Evolutionary conservation across 2,797 vertebrate species (phyloP).

Genomic region (Notoglanidium macrostoma): DNA sequence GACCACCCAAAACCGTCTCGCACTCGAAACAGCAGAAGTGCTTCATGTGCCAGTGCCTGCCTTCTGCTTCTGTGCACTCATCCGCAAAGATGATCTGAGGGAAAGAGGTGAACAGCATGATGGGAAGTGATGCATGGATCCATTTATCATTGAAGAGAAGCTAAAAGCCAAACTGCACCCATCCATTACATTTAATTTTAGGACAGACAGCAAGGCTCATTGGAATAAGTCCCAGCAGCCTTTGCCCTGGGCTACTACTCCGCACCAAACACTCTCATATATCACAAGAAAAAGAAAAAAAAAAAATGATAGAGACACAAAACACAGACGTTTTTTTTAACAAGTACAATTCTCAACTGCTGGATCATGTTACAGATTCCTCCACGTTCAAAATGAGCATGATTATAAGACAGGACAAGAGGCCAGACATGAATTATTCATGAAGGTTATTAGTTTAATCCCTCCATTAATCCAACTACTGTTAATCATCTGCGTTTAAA

Average conservation of each 20-base stretch:
- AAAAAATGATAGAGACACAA: neutral
- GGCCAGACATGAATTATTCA: constrained; percentile 35
- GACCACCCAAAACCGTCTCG: constrained; percentile 91
- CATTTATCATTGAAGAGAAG: constrained; percentile 22
- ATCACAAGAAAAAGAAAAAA: neutral
- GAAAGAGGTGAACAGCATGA: constrained; percentile 36
- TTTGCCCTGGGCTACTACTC: neutral
- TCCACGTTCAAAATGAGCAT: neutral
- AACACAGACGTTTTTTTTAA: neutral
- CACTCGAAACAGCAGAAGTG: constrained; percentile 99
- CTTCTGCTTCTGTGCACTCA: constrained; percentile 97
- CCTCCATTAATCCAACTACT: constrained; percentile 21
- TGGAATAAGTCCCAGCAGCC: neutral
- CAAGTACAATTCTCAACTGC: neutral
- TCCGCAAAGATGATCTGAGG: constrained; percentile 95
- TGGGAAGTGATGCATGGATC: constrained; percentile 23
- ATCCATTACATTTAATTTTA: constrained; percentile 28
- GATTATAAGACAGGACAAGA: neutral
- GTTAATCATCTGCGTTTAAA: constrained; percentile 29
- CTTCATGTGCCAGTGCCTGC: constrained; percentile 99
- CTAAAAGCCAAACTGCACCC: constrained; percentile 24
- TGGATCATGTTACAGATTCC: neutral
- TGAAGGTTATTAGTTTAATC: constrained; percentile 18
- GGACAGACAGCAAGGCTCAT: neutral
- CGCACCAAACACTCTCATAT: neutral